Percentiles rank a stretch among this genome's conserved stretches.
Conservation (phyloP, 2,113 vertebrate species). For the Carassius gibelio region DNA sequence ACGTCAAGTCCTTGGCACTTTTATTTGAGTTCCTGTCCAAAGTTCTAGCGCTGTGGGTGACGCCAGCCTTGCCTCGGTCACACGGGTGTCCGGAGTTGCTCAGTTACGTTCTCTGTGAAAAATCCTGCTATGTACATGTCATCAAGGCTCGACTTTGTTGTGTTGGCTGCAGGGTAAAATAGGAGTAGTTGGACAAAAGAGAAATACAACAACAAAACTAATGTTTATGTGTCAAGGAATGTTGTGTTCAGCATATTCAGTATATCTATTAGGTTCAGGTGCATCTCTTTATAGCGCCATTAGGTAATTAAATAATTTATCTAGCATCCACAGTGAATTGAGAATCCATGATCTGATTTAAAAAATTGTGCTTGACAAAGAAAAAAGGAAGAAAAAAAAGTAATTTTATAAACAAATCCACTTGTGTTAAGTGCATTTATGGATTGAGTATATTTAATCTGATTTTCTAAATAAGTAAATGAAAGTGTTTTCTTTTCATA, state of each 20-base stretch:
- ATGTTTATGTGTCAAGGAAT: neutral
- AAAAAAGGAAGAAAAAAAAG: too few relatives aligned
- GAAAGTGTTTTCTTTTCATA: too few relatives aligned
- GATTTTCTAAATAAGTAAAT: too few relatives aligned
- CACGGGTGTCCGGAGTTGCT: neutral
- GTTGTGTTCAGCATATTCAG: neutral
- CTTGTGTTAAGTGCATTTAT: too few relatives aligned
- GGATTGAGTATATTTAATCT: too few relatives aligned
- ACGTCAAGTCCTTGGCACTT: conserved; percentile 60
- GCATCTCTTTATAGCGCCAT: neutral
- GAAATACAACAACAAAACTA: neutral
- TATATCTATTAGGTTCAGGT: neutral
- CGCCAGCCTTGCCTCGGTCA: conserved; percentile 38
- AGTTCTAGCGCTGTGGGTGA: conserved; percentile 50
- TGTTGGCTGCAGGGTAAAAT: neutral
- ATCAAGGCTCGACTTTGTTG: neutral
- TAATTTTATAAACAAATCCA: too few relatives aligned
- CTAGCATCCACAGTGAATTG: neutral
- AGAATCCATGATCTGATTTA: neutral
- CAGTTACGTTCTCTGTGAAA: conserved; percentile 36
- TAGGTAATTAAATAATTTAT: neutral
- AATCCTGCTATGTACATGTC: neutral
- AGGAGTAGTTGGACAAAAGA: neutral
- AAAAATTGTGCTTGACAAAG: too few relatives aligned
- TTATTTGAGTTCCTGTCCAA: conserved; percentile 58